Base-by-base conservation (phyloP, 2,888 invertebrate species). In the Trissonchulus latispiculum region DNA sequence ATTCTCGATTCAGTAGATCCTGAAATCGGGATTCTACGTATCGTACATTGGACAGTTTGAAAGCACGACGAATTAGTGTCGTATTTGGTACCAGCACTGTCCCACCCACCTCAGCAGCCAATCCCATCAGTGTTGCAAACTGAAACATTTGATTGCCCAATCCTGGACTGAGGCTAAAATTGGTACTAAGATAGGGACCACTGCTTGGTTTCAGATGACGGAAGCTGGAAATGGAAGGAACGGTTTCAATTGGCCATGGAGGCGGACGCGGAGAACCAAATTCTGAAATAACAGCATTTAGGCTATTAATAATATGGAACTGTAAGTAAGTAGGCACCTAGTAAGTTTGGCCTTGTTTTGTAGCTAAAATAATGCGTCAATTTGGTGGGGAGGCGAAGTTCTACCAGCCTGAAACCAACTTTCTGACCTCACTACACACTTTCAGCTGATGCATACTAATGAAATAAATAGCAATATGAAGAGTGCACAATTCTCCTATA, bases 131-230 rank as follows among this genome's bases (percentile, higher is more conserved):
- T 28, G 78, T 74, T 18, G 81, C 80, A 67, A 78, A 75, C 75
- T 81, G 79, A 76, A 81, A 81, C 80, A 81, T 80, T 37, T 78
- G 75, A 72, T 81, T 81, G 59, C 81, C 81, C 35, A 80, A 75
- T 15, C 81, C 81, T 36, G 76, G 76, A 70, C 77, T 78, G 71
- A 78, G 77, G 31, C 67, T 72, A 35, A 78, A 76, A 48, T 78
- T 77, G n/a, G 70, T 59, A 28, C 32, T 70, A 2, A 70, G 61
- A n/a, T 59, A 70, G 8, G 59, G 71, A n/a, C 15, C 71, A 28
- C 3, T 28, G 3, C 28, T 62, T 18, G n/a, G 64, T 18, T 62
- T 3, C 3, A 70, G 71, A n/a, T 36, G 2, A 2, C 3, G 2
- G 28, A 29, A 29, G 3, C 35, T 8, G 28, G 8, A 23, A 3